These are phyloP conservation scores for Anisognathus igniventris DNA, from an alignment of 2,797 vertebrate genomes.

Conservation along the genomic window DNA sequence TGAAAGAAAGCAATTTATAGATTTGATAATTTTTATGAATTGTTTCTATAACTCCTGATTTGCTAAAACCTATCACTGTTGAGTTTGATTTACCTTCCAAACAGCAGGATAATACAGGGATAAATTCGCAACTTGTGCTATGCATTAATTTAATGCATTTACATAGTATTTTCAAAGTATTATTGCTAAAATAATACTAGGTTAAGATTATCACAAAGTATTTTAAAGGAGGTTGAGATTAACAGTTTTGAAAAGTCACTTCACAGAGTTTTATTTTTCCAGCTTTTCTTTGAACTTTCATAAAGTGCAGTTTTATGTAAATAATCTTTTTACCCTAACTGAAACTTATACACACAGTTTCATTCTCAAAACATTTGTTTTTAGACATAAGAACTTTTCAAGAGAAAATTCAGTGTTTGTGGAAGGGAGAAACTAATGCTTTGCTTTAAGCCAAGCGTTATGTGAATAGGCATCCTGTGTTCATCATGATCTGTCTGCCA, in stretches of 20 bases:
- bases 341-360: neutral
- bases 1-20: neutral
- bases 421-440: neutral
- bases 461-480: neutral
- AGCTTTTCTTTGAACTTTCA: neutral
- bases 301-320: neutral
- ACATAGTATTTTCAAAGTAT: constrained; percentile 4
- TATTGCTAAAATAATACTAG: constrained; percentile 17
- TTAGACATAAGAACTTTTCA: neutral
- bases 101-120: neutral
- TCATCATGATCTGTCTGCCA: neutral
- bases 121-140: neutral
- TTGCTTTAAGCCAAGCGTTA: neutral
- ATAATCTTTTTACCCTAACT: neutral
- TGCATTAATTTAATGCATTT: constrained; percentile 26
- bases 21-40: neutral
- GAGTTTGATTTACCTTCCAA: neutral
- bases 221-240: neutral
- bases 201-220: neutral
- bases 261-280: neutral
- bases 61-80: neutral
- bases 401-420: neutral
- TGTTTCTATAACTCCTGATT: neutral
- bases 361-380: constrained; percentile 2
- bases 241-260: neutral